phyloP scores from a whole-genome alignment of 1,140 invertebrate species.

The Macrobrachium rosenbergii region DNA sequence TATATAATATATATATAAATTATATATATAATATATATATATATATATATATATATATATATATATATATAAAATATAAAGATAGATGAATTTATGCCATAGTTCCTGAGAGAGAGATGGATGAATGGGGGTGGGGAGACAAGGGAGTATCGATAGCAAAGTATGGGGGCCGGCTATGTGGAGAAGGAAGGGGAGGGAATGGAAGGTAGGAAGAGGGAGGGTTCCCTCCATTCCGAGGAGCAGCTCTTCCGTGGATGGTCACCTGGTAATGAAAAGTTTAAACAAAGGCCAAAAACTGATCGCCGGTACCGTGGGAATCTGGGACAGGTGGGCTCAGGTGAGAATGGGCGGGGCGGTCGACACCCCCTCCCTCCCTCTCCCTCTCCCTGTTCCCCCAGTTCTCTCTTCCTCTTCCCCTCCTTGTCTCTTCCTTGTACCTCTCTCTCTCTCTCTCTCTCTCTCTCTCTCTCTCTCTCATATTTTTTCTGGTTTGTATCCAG shows the following conservation, averaged over 20 bases:
- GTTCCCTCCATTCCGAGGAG: neutral
- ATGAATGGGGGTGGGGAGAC: neutral
- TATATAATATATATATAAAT: neutral
- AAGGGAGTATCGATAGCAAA: neutral
- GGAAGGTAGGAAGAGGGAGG: neutral
- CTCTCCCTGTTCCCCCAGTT: neutral
- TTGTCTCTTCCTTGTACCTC: too few relatives aligned
- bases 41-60: too few relatives aligned
- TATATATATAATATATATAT: too few relatives aligned
- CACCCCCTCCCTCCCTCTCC: neutral
- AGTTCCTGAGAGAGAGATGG: slow-evolving; percentile 1
- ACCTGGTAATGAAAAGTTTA: neutral
- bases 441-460: slow-evolving; percentile 29
- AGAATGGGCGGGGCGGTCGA: too few relatives aligned
- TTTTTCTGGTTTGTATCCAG: neutral
- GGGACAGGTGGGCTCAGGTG: neutral
- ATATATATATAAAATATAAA: neutral
- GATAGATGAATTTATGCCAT: neutral
- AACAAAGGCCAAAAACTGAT: neutral
- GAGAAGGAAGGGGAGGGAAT: neutral
- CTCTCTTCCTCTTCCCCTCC: slow-evolving; percentile 21
- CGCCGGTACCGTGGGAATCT: neutral
- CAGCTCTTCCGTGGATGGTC: neutral
- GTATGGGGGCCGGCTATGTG: neutral
- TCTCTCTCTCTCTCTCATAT: neutral